A percentile compares a stretch with the other conserved stretches of the same genome.
phyloP scores from a whole-genome alignment of 2,797 vertebrate genomes.

The Masticophis lateralis region DNA sequence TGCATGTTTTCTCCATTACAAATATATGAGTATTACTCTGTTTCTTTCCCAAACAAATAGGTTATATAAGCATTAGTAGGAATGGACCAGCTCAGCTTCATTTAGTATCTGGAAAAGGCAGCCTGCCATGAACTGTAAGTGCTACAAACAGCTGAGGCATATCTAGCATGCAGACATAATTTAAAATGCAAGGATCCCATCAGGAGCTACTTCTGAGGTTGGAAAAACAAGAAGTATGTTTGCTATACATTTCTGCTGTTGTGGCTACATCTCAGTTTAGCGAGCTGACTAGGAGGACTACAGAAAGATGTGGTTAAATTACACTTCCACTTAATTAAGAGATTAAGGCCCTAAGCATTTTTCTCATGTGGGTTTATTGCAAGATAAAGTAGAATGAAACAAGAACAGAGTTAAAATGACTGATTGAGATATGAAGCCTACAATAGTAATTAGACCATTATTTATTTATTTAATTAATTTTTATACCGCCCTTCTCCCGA shows the following conservation, averaged over 20 bases:
- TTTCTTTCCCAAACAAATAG: background rate
- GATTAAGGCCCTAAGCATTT: background rate
- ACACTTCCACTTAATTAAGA: background rate
- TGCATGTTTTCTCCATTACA: conserved; percentile 10
- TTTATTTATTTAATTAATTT: no score
- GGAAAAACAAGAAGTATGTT: conserved; percentile 18
- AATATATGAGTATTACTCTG: background rate
- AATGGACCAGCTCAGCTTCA: background rate
- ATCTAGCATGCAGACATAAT: background rate
- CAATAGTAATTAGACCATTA: background rate
- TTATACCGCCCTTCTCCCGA: no score
- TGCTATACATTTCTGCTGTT: conserved; percentile 3
- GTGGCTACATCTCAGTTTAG: background rate
- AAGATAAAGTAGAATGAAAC: background rate
- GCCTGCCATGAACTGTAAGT: conserved; percentile 6
- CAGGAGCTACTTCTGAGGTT: conserved; percentile 28
- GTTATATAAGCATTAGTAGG: background rate
- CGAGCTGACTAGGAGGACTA: background rate
- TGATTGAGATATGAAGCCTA: background rate
- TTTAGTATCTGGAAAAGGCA: background rate
- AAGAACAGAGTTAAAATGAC: background rate
- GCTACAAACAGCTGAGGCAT: background rate
- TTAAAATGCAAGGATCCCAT: conserved; percentile 17
- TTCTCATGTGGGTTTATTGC: background rate
- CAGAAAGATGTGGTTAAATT: conserved; percentile 7